These are phyloP conservation scores for Chaetorhynchus papuensis DNA, from an alignment of 2,113 vertebrate species.

Conservation along the genomic window DNA sequence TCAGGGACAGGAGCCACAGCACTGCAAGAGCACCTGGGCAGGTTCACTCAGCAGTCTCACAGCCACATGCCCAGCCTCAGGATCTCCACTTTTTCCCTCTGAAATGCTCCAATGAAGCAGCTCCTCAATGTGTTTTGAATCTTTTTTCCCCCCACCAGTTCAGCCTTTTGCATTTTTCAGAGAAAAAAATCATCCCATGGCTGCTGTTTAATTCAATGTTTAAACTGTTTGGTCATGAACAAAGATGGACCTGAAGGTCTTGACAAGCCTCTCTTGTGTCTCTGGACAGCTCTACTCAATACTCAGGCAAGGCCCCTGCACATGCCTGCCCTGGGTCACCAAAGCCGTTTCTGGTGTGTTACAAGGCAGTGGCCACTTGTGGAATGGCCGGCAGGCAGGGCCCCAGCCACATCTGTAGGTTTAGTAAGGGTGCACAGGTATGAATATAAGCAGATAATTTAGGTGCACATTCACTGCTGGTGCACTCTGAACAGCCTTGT, in stretches of 20 bases:
- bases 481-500: background rate
- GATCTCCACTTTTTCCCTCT: background rate
- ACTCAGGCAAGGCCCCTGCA: background rate
- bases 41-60: background rate
- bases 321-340: background rate
- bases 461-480: background rate
- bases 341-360: background rate
- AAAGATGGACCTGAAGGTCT: background rate
- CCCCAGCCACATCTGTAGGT: accelerated
- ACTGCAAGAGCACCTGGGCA: too few relatives aligned
- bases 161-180: background rate
- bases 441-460: background rate
- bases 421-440: background rate
- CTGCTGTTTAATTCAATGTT: background rate
- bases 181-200: background rate
- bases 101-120: background rate
- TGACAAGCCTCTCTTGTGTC: background rate
- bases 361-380: accelerated
- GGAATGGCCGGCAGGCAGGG: background rate
- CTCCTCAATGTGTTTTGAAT: background rate
- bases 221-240: background rate
- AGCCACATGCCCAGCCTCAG: background rate
- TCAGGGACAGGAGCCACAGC: background rate
- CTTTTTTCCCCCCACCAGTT: background rate
- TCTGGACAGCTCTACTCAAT: background rate